Conservation (phyloP, 1,140 invertebrate genomes). For the Dendroctonus valens region DNA sequence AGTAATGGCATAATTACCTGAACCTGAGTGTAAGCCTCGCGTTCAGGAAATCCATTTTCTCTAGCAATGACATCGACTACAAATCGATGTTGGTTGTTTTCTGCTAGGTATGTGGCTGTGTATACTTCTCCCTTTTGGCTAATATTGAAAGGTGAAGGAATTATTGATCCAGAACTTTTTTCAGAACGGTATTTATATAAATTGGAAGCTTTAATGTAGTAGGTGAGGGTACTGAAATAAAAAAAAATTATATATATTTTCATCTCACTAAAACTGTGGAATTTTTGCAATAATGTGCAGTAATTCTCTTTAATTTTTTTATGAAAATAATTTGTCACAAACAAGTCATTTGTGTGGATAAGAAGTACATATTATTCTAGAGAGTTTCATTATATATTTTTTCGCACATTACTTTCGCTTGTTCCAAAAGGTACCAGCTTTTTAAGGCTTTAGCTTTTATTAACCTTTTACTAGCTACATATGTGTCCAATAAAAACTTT, state of each 20-base stretch:
- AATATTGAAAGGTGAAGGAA: slow-evolving; percentile 84
- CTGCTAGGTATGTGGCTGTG: slow-evolving; percentile 77
- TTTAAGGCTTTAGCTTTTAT: no score
- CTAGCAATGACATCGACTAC: slow-evolving; percentile 79
- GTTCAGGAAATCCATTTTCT: slow-evolving; percentile 75
- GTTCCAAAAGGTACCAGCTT: no score
- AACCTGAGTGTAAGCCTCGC: slow-evolving; percentile 72
- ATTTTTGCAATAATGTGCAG: no score
- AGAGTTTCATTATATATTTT: no score
- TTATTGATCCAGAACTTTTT: slow-evolving; percentile 77
- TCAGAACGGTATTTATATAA: slow-evolving; percentile 77
- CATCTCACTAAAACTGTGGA: no score
- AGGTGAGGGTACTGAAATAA: slow-evolving; percentile 60
- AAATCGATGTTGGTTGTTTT: slow-evolving; percentile 85
- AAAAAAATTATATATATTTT: not conserved
- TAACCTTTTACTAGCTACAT: no score
- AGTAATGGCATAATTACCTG: slow-evolving; percentile 52
- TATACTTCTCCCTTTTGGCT: slow-evolving; percentile 68
- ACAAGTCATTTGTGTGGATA: no score
- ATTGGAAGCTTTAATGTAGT: slow-evolving; percentile 78
- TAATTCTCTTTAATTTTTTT: no score
- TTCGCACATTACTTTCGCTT: no score
- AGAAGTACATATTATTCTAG: no score
- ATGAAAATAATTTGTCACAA: no score
- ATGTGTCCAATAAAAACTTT: no score